Percentiles rank a stretch among this genome's conserved stretches.
Evolutionary conservation across 2,797 vertebrate genomes (phyloP).

Genomic region (Sphaeramia orbicularis): DNA sequence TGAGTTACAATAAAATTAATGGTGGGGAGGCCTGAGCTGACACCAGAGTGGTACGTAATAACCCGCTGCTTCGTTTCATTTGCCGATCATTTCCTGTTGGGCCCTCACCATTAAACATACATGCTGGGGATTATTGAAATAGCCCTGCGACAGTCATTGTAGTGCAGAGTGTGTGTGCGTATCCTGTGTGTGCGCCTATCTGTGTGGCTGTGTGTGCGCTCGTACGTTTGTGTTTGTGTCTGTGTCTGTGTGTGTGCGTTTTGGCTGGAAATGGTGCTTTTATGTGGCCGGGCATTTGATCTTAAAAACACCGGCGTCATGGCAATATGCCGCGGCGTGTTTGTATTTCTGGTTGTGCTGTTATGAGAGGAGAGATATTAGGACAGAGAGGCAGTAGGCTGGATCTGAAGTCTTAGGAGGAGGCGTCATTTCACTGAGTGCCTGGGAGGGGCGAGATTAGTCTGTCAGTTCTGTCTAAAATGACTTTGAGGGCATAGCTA

Average conservation of each 20-base stretch:
- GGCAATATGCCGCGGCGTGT: constrained; percentile 67
- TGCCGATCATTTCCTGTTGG: constrained; percentile 95
- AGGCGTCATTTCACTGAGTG: constrained; percentile 77
- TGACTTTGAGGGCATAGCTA: constrained; percentile 74
- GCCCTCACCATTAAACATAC: constrained; percentile 95
- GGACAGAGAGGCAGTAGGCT: constrained; percentile 53
- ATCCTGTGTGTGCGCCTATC: constrained; percentile 6
- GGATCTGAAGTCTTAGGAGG: constrained; percentile 72
- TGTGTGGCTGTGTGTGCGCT: constrained; percentile 3
- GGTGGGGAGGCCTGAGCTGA: constrained; percentile 87
- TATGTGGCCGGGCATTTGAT: constrained; percentile 65
- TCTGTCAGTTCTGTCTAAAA: constrained; percentile 76
- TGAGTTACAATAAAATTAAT: constrained; percentile 98
- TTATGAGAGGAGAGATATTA: constrained; percentile 69
- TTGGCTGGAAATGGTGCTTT: constrained; percentile 64
- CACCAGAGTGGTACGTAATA: constrained; percentile 88
- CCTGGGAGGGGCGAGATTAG: constrained; percentile 76
- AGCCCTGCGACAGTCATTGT: constrained; percentile 86
- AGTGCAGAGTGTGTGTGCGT: constrained; percentile 52
- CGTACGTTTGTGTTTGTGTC: too few relatives aligned
- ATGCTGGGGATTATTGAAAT: constrained; percentile 93
- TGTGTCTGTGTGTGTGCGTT: constrained; percentile 33
- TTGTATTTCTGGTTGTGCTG: constrained; percentile 67
- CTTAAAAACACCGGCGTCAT: constrained; percentile 62
- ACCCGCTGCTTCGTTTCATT: constrained; percentile 93